Conservation (phyloP, 2,888 invertebrate genomes). For the Incurvaria masculella region DNA sequence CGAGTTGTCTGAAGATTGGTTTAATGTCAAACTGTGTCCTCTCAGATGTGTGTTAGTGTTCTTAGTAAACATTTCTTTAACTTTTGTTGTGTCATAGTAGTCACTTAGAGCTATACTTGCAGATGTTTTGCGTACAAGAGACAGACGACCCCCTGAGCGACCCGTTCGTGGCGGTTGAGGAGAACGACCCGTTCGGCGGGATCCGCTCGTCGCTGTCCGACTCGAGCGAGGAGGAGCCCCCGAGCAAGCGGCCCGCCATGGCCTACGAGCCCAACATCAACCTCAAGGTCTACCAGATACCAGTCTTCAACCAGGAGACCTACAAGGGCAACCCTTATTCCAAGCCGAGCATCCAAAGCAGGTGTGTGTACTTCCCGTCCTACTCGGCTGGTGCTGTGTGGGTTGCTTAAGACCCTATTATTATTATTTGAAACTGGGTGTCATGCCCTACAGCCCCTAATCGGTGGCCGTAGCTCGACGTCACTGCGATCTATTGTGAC, state of each 20-base stretch:
- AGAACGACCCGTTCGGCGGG: slow-evolving; percentile 26
- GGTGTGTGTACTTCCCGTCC: neutral
- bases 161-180: slow-evolving; percentile 25
- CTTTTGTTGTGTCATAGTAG: too few relatives aligned
- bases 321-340: neutral
- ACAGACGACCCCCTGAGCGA: slow-evolving; percentile 33
- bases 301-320: slow-evolving; percentile 29
- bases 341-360: neutral
- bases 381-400: too few relatives aligned
- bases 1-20: too few relatives aligned
- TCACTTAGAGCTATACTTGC: slow-evolving; percentile 21
- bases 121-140: slow-evolving; percentile 51
- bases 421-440: too few relatives aligned
- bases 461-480: too few relatives aligned
- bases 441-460: too few relatives aligned
- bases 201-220: slow-evolving; percentile 24
- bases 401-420: too few relatives aligned
- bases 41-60: too few relatives aligned
- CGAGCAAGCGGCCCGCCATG: slow-evolving; percentile 31
- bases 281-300: slow-evolving; percentile 46
- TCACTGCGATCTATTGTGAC: too few relatives aligned
- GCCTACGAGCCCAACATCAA: slow-evolving; percentile 31
- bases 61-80: too few relatives aligned
- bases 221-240: slow-evolving; percentile 40
- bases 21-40: too few relatives aligned